These are phyloP conservation scores for Grallaria varia DNA, from an alignment of 2,113 vertebrate genomes.

Conservation along the genomic window DNA sequence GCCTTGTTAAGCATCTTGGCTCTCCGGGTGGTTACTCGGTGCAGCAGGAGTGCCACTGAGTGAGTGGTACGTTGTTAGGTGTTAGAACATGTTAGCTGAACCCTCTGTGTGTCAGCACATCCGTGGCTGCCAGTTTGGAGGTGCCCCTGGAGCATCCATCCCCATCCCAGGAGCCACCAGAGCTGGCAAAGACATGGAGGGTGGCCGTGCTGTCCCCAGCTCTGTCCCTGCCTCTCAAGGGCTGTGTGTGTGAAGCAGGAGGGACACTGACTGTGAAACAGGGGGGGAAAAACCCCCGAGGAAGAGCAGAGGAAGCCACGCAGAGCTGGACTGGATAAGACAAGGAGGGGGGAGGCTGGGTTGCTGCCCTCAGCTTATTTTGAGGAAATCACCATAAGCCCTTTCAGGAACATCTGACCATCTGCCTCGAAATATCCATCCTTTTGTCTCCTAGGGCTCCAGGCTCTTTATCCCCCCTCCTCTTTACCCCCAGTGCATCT, in stretches of 20 bases:
- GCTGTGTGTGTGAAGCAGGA: accelerated
- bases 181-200: neutral
- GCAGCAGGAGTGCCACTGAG: neutral
- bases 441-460: neutral
- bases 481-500: neutral
- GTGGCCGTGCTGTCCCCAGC: neutral
- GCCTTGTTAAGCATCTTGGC: neutral
- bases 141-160: neutral
- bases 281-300: neutral
- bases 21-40: neutral
- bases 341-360: neutral
- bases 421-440: neutral
- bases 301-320: neutral
- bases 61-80: accelerated
- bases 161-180: accelerated
- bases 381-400: neutral
- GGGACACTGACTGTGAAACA: neutral
- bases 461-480: neutral
- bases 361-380: neutral
- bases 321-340: neutral
- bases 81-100: neutral
- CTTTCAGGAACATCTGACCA: neutral
- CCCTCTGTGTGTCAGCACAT: neutral
- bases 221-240: neutral
- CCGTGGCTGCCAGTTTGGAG: neutral